Conservation (phyloP, 2,797 vertebrate genomes). For the Orientallactaga sibirica region DNA sequence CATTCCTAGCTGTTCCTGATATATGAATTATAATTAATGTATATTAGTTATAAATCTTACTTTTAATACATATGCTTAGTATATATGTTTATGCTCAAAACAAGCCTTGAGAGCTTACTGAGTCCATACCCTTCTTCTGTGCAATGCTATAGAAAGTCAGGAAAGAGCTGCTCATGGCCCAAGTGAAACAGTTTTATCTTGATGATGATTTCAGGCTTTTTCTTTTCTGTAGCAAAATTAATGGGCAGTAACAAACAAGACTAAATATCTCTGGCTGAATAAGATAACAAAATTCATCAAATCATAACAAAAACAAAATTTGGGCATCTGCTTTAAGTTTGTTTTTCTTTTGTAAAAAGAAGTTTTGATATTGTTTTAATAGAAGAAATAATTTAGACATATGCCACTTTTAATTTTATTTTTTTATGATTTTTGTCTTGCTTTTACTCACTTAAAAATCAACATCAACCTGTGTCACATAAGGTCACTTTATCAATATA, state of each 20-base stretch:
- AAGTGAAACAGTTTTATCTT: too few relatives aligned
- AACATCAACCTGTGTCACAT: neutral
- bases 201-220: too few relatives aligned
- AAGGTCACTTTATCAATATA: neutral
- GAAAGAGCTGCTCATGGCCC: too few relatives aligned
- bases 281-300: neutral
- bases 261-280: neutral
- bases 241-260: neutral
- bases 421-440: constrained; percentile 9
- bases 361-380: neutral
- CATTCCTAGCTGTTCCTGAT: neutral
- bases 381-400: constrained; percentile 12
- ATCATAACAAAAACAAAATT: neutral
- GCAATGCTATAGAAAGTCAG: too few relatives aligned
- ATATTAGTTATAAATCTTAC: neutral
- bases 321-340: neutral
- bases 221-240: too few relatives aligned
- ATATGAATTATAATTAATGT: too few relatives aligned
- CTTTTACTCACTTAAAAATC: neutral
- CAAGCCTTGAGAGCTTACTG: neutral
- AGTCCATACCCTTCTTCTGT: too few relatives aligned
- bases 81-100: neutral
- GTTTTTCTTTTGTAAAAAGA: neutral
- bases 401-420: neutral
- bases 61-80: neutral